Conservation (phyloP, 2,888 invertebrate species). For the Sturmia bella region DNA sequence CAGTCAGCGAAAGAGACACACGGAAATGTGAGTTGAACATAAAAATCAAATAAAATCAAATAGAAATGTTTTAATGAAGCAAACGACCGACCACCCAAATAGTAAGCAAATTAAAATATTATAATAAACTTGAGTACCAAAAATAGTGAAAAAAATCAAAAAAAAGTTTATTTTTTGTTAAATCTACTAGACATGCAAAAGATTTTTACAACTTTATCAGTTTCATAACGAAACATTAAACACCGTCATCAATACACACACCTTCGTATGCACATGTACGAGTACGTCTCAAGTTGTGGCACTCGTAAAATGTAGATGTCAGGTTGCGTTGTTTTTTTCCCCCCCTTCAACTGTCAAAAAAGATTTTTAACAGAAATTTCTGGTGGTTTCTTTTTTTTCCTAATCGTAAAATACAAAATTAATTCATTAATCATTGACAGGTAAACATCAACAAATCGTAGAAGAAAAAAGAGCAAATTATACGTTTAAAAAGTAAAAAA, state of each 20-base stretch:
- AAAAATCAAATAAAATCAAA: constrained; percentile 56
- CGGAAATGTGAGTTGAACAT: constrained; percentile 30
- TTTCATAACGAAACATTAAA: constrained; percentile 36
- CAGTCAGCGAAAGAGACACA: neutral
- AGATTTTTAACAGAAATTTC: constrained; percentile 36
- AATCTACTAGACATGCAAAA: constrained; percentile 65
- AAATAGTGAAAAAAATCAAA: constrained; percentile 33
- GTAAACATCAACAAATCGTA: constrained; percentile 58
- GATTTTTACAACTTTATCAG: constrained; percentile 66
- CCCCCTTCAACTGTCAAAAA: constrained; percentile 58
- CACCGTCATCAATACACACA: neutral
- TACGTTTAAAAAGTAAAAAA: neutral
- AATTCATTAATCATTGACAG: constrained; percentile 70
- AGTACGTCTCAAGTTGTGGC: neutral
- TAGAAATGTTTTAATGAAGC: constrained; percentile 61
- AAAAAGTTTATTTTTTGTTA: neutral
- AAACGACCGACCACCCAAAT: constrained; percentile 64
- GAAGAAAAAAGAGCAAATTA: constrained; percentile 19
- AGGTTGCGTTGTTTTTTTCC: constrained; percentile 25
- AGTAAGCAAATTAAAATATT: constrained; percentile 15
- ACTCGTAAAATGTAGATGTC: constrained; percentile 43
- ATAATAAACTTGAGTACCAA: constrained; percentile 36
- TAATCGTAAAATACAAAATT: constrained; percentile 58
- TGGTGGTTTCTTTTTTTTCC: constrained; percentile 1
- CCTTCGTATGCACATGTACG: too few species aligned